phyloP scores from a whole-genome alignment of 2,113 vertebrate species.

The Glaucomys volans region DNA sequence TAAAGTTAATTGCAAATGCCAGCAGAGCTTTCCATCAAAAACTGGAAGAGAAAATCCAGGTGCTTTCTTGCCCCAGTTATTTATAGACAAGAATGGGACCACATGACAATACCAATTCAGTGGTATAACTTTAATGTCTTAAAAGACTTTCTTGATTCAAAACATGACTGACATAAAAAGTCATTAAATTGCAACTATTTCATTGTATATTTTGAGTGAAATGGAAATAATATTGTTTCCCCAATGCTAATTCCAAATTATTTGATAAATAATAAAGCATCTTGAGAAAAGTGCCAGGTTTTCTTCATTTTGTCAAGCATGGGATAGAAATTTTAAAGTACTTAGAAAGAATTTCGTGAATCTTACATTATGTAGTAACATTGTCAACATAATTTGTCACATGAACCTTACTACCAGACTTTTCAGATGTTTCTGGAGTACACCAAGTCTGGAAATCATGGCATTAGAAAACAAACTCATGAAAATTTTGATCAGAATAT shows the following conservation, averaged over 20 bases:
- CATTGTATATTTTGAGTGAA: conserved; percentile 54
- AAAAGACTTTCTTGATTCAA: conserved; percentile 48
- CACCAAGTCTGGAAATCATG: conserved; percentile 42
- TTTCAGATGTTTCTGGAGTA: conserved; percentile 47
- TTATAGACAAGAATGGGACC: conserved; percentile 74
- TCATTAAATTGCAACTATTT: conserved; percentile 15
- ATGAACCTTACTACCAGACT: conserved; percentile 41
- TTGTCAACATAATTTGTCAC: conserved; percentile 25
- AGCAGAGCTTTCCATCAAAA: conserved; percentile 83
- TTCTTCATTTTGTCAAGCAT: conserved; percentile 17
- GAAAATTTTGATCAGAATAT: conserved; percentile 47
- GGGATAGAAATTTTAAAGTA: not conserved
- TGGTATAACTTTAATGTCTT: conserved; percentile 62
- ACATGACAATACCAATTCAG: conserved; percentile 63
- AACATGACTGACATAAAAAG: conserved; percentile 20
- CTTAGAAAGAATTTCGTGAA: conserved; percentile 34
- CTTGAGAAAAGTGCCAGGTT: conserved; percentile 11
- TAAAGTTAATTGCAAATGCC: conserved; percentile 83
- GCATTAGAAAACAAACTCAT: conserved; percentile 53
- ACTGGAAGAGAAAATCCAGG: conserved; percentile 79
- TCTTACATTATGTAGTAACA: conserved; percentile 11
- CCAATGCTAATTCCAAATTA: not conserved
- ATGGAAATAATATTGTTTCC: not conserved
- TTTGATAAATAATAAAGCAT: conserved; percentile 38
- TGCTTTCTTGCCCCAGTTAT: conserved; percentile 80